Percentiles rank a stretch among this genome's conserved stretches.
These are phyloP conservation scores for Zaprionus camerounensis DNA, from an alignment of 1,140 invertebrate genomes.

Conservation along the genomic window DNA sequence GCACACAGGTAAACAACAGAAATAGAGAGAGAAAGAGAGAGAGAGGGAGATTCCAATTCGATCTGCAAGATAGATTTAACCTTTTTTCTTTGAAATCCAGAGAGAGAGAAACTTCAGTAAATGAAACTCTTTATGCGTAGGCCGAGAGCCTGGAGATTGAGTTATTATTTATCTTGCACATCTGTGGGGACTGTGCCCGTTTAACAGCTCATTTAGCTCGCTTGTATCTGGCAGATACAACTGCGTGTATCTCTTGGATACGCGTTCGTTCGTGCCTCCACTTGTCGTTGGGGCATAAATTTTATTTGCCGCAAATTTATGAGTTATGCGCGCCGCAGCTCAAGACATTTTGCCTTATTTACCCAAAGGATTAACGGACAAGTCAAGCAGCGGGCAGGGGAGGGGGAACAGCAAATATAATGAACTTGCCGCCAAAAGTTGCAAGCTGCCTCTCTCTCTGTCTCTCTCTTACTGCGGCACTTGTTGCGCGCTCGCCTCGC, in stretches of 20 bases:
- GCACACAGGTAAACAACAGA: constrained; percentile 51
- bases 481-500: constrained; percentile 64
- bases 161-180: constrained; percentile 67
- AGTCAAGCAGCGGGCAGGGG: not conserved
- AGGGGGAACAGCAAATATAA: constrained; percentile 48
- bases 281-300: constrained; percentile 61
- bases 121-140: constrained; percentile 23
- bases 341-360: constrained; percentile 55
- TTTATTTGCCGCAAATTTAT: constrained; percentile 81
- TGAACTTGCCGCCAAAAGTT: constrained; percentile 57
- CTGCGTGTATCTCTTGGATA: constrained; percentile 36
- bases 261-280: constrained; percentile 35
- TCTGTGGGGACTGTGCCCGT: constrained; percentile 45
- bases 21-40: too few relatives aligned
- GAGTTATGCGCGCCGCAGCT: constrained; percentile 50
- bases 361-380: constrained; percentile 65
- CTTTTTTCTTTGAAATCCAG: not conserved
- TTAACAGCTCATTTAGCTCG: constrained; percentile 77
- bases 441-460: constrained; percentile 4
- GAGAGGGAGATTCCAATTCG: not conserved
- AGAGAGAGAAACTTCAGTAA: not conserved
- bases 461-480: constrained; percentile 33
- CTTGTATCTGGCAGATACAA: constrained; percentile 40
- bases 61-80: constrained; percentile 32
- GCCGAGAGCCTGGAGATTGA: constrained; percentile 47